phyloP scores from a whole-genome alignment of 1,140 invertebrate species.

The Apis laboriosa region DNA sequence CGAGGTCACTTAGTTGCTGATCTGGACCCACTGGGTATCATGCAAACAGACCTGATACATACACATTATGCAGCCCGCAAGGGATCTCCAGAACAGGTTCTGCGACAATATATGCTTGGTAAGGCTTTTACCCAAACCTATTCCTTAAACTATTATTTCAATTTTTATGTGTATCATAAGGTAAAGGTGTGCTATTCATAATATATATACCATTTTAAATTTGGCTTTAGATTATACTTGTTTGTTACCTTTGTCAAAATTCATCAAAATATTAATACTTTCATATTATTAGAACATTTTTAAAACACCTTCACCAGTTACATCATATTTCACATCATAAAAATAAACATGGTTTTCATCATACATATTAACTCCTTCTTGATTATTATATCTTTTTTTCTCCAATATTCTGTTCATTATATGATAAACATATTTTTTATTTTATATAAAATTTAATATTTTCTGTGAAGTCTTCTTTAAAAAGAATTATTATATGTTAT shows the following conservation, averaged over 20 bases:
- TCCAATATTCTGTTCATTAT: background rate
- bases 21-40: slow-evolving; percentile 95
- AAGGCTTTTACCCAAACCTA: slow-evolving; percentile 77
- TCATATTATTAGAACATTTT: background rate
- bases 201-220: background rate
- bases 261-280: slow-evolving; percentile 2
- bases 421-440: slow-evolving; percentile 24
- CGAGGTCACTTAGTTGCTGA: slow-evolving; percentile 97
- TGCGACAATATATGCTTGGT: slow-evolving; percentile 86
- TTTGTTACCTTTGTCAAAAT: slow-evolving; percentile 29
- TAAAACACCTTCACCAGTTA: slow-evolving; percentile 40
- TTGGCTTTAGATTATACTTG: background rate
- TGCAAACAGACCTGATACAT: slow-evolving; percentile 83
- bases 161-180: slow-evolving; percentile 35
- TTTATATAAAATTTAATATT: background rate
- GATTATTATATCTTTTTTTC: slow-evolving; percentile 10
- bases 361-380: slow-evolving; percentile 48
- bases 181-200: slow-evolving; percentile 28
- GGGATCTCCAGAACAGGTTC: slow-evolving; percentile 84
- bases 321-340: slow-evolving; percentile 43
- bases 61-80: slow-evolving; percentile 82
- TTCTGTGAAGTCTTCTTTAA: background rate
- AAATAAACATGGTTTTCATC: slow-evolving; percentile 38
- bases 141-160: slow-evolving; percentile 58
- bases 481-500: background rate